Evolutionary conservation across 2,888 invertebrate genomes (phyloP), one percentile per base, ranked within the genome.

Genomic region (Drosophila melanosoma): DNA sequence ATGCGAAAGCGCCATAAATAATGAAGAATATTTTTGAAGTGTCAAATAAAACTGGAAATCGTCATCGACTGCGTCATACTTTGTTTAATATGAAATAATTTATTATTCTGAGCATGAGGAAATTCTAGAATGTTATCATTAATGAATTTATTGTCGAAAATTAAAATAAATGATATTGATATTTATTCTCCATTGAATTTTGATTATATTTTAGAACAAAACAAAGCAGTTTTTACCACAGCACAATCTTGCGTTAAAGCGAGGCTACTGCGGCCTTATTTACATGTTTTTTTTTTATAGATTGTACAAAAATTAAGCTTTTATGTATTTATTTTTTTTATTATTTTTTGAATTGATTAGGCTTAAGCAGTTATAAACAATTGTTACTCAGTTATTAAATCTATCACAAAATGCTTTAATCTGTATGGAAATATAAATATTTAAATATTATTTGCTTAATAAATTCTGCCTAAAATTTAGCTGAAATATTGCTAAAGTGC

Each of bases 401-500:
- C 29, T 29, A 29, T 29, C 29, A 29, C 29, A 29, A 29, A 29
- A 29, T 29, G 29, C 29, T 6, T 29, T 29, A 29, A 29, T 29
- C 29, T 29, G 29, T 29, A 29, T 29, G 5, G 29, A 29, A 29
- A 29, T 29, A 29, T 29, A 29, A 29, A 29, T 29, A 29, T 29
- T 29, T 29, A 29, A 29, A 29, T 29, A 29, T 29, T 29, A 29
- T 29, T 29, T 29, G 8, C 10, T n/a, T 40, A n/a, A n/a, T 17
- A 10, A 40, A 40, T 38, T 17, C 8, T 1, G 38, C 3, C 17
- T 3, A 1, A 10, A 8, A 38, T 20, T 1, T 12, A 40, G 67
- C 79, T 64, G 0, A 29, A 57, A 64, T 29, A 5, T 2, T 20
- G 79, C 53, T 32, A 56, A 40, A n/a, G 6, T 8, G 49, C 33